Evolutionary conservation across 2,113 vertebrate species (phyloP).

Genomic region (Hydropotes inermis): DNA sequence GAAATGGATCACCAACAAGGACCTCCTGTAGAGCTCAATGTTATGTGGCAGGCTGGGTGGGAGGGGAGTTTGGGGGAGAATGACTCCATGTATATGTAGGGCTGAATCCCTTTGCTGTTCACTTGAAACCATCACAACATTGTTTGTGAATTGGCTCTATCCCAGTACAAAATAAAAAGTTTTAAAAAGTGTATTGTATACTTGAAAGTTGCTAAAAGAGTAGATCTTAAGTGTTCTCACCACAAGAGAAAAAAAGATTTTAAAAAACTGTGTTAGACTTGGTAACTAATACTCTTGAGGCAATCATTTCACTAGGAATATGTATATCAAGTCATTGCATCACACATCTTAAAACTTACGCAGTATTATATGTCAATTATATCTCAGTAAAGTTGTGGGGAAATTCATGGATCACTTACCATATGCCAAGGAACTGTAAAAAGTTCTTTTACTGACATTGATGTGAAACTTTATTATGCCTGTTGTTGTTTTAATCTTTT

Average conservation of each 20-base stretch:
- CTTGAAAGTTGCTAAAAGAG: neutral
- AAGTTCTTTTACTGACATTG: neutral
- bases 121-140: neutral
- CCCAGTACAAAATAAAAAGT: neutral
- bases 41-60: neutral
- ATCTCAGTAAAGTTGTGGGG: neutral
- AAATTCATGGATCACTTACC: neutral
- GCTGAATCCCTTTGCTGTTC: neutral
- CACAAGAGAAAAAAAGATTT: neutral
- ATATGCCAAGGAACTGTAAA: neutral
- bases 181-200: neutral
- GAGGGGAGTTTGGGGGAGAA: neutral
- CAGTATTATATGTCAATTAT: neutral
- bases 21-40: neutral
- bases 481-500: neutral
- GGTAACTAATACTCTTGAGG: neutral
- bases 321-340: neutral
- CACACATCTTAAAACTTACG: neutral
- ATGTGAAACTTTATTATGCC: neutral
- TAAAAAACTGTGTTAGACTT: neutral
- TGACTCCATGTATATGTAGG: neutral
- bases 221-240: neutral
- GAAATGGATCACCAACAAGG: neutral
- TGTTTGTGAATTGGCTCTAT: neutral
- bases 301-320: neutral